These are phyloP conservation scores for Carassius auratus DNA, from an alignment of 2,113 vertebrate genomes.

Conservation along the genomic window DNA sequence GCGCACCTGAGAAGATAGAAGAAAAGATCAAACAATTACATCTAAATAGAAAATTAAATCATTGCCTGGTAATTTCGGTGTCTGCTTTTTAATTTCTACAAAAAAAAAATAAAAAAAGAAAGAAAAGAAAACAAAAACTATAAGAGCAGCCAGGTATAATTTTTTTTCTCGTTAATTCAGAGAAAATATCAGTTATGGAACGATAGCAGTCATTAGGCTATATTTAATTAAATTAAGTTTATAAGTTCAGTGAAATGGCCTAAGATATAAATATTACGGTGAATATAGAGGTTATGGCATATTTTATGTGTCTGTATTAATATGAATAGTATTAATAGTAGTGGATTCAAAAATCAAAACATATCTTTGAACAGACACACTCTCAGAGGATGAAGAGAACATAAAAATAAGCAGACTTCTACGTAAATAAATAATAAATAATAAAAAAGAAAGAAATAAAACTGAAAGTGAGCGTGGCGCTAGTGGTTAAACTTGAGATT, in stretches of 20 bases:
- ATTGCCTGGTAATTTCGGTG: background rate
- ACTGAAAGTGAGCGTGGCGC: background rate
- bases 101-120: background rate
- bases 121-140: background rate
- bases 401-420: background rate
- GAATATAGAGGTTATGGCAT: background rate
- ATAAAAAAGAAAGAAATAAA: background rate
- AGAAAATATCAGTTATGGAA: background rate
- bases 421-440: background rate
- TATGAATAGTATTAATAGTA: background rate
- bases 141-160: background rate
- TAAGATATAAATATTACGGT: too few relatives aligned
- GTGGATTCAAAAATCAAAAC: background rate
- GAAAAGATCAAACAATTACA: background rate
- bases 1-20: constrained; percentile 75
- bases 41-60: background rate
- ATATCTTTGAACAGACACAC: background rate
- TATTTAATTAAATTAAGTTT: background rate
- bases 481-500: background rate
- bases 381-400: background rate
- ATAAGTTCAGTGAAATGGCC: background rate
- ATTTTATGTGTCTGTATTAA: background rate
- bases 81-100: background rate
- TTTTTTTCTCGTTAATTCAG: background rate
- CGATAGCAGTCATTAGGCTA: background rate